phyloP scores from a whole-genome alignment of 2,113 vertebrate genomes.

The Vicugna pacos region DNA sequence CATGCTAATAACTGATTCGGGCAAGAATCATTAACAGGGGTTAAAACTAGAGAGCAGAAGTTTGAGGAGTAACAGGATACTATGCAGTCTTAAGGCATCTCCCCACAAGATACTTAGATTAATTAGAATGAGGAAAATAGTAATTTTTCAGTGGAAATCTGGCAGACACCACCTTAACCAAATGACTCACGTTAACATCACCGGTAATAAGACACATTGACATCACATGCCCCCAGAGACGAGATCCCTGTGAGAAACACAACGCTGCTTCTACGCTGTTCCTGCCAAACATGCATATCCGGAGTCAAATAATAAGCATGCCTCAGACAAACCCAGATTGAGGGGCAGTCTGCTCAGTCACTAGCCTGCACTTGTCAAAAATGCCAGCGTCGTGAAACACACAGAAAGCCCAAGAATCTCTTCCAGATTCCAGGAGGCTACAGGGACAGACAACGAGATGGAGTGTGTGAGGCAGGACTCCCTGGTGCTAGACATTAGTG shows the following conservation, averaged over 20 bases:
- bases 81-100: neutral
- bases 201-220: neutral
- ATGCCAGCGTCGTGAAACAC: neutral
- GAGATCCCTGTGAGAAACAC: neutral
- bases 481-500: neutral
- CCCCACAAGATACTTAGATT: constrained; percentile 4
- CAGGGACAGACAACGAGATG: neutral
- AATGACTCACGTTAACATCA: constrained; percentile 5
- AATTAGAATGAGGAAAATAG: neutral
- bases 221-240: neutral
- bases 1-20: neutral
- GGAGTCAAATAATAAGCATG: neutral
- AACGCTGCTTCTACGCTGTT: neutral
- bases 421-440: neutral
- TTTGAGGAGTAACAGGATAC: neutral
- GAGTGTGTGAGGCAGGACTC: neutral
- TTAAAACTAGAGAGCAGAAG: neutral
- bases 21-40: neutral
- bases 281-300: neutral
- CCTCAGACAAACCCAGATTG: neutral
- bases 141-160: neutral
- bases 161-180: neutral
- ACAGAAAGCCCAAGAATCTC: neutral
- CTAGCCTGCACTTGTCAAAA: neutral
- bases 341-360: neutral